Conservation (phyloP, 2,888 invertebrate genomes). For the Scotopteryx bipunctaria region DNA sequence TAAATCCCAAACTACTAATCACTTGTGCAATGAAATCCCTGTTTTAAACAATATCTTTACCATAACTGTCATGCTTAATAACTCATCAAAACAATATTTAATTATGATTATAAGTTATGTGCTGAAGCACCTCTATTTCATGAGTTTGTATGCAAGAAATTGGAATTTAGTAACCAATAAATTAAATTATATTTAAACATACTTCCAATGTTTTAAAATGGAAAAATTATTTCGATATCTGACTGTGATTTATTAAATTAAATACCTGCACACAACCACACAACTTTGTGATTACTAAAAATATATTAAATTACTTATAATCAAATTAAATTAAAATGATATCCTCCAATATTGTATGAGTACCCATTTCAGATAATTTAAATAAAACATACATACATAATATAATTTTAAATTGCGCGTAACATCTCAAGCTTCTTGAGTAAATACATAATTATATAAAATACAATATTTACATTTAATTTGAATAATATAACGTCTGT, state of each 20-base stretch:
- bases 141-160: constrained; percentile 13
- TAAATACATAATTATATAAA: constrained; percentile 47
- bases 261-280: constrained; percentile 28
- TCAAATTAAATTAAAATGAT: constrained; percentile 45
- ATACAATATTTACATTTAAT: constrained; percentile 68
- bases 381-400: constrained; percentile 42
- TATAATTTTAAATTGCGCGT: constrained; percentile 45
- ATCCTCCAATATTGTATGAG: constrained; percentile 44
- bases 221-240: too few relatives aligned
- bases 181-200: background rate
- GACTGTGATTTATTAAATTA: background rate
- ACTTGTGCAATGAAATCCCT: constrained; percentile 49
- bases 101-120: constrained; percentile 42
- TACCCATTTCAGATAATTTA: constrained; percentile 48
- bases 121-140: constrained; percentile 53
- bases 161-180: background rate
- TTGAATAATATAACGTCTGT: constrained; percentile 38
- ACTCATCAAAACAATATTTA: constrained; percentile 28
- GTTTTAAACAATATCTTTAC: constrained; percentile 42
- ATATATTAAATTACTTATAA: constrained; percentile 67
- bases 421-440: constrained; percentile 61
- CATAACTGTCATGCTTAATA: constrained; percentile 21
- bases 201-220: too few relatives aligned
- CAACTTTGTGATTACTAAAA: constrained; percentile 47
- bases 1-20: constrained; percentile 24